These are phyloP conservation scores for Diplodus sargus DNA, from an alignment of 2,797 vertebrate species.

Conservation along the genomic window DNA sequence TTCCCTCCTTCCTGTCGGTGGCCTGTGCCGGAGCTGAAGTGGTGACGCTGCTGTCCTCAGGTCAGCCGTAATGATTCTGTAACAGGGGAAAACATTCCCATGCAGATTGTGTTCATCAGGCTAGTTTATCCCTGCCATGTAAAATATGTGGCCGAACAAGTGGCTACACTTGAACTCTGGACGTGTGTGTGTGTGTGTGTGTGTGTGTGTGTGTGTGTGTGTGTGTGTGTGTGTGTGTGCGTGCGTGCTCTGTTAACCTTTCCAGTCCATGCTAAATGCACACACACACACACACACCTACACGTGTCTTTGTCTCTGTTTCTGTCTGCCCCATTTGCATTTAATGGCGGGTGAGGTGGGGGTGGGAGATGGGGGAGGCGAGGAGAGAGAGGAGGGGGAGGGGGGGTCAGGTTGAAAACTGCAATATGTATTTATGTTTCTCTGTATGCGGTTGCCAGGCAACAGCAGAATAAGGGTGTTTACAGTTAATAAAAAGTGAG, in stretches of 20 bases:
- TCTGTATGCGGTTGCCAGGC: constrained; percentile 87
- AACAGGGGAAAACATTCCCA: constrained; percentile 19
- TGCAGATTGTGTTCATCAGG: constrained; percentile 14
- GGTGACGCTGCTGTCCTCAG: neutral
- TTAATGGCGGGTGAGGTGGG: constrained; percentile 46
- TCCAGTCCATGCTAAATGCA: constrained; percentile 17
- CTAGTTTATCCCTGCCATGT: constrained; percentile 17
- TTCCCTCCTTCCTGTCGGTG: constrained; percentile 2
- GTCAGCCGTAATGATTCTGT: constrained; percentile 34
- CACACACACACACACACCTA: constrained; percentile 13
- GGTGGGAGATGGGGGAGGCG: neutral
- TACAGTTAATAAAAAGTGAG: constrained; percentile 91
- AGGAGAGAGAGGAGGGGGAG: constrained; percentile 2
- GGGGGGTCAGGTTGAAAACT: constrained; percentile 64
- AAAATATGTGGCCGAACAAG: constrained; percentile 48
- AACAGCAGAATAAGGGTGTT: constrained; percentile 90
- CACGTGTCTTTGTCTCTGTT: constrained; percentile 60
- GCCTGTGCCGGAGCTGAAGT: constrained; percentile 10
- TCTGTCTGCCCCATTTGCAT: constrained; percentile 58
- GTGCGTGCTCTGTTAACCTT: constrained; percentile 27
- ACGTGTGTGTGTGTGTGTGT: constrained; percentile 19
- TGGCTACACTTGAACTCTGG: constrained; percentile 54
- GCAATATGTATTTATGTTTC: constrained; percentile 79
- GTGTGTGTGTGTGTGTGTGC: constrained; percentile 28
- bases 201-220: constrained; percentile 40